These are phyloP conservation scores for Scophthalmus maximus DNA, from an alignment of 2,113 vertebrate species.

Conservation along the genomic window DNA sequence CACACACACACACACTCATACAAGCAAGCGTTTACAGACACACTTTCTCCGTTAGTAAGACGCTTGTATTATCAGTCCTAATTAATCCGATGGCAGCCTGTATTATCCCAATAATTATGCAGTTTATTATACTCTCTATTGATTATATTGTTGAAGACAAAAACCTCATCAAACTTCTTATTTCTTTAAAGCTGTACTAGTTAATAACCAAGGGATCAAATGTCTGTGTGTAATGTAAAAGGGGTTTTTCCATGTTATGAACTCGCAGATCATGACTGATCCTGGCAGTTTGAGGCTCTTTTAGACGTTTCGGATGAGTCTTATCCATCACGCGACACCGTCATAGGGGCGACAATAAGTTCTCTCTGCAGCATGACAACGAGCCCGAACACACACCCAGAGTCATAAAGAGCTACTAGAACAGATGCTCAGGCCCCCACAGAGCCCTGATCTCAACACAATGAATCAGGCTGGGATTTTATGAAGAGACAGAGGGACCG, in stretches of 20 bases:
- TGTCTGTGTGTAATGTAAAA: background rate
- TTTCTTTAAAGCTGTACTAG: too few relatives aligned
- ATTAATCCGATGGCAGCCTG: too few relatives aligned
- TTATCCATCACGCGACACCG: background rate
- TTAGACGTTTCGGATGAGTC: too few relatives aligned
- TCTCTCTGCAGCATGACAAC: background rate
- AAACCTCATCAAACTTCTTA: too few relatives aligned
- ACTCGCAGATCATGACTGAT: background rate
- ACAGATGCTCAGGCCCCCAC: background rate
- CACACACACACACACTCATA: slow-evolving; percentile 17
- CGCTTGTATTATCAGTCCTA: too few relatives aligned
- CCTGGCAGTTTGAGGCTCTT: background rate
- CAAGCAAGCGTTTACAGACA: background rate
- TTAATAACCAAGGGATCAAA: too few relatives aligned
- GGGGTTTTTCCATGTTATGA: background rate
- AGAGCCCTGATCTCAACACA: background rate
- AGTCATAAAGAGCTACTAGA: background rate
- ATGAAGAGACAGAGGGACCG: background rate
- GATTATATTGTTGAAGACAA: too few relatives aligned
- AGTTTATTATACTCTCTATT: too few relatives aligned
- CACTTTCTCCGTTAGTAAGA: too few relatives aligned
- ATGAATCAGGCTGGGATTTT: background rate
- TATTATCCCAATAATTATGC: too few relatives aligned
- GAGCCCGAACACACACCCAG: background rate
- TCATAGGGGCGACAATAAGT: background rate